These are phyloP conservation scores for Lagodon rhomboides DNA, from an alignment of 2,797 vertebrate species.

Conservation along the genomic window DNA sequence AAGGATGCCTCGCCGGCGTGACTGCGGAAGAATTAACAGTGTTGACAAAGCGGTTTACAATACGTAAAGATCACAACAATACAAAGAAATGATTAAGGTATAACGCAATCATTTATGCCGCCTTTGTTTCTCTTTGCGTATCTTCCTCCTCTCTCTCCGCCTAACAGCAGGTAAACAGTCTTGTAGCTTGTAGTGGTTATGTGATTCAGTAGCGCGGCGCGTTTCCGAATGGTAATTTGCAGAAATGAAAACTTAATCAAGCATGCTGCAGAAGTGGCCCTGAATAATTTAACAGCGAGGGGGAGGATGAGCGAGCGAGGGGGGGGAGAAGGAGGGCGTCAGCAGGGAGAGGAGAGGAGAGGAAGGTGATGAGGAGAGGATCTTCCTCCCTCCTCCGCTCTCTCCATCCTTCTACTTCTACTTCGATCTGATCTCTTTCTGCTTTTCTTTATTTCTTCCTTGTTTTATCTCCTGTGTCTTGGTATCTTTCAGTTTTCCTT, in stretches of 20 bases:
- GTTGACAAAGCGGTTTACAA: conserved; percentile 77
- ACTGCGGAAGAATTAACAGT: conserved; percentile 64
- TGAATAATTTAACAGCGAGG: conserved; percentile 90
- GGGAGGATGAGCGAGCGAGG: conserved; percentile 51
- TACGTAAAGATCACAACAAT: conserved; percentile 77
- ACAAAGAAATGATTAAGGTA: conserved; percentile 81
- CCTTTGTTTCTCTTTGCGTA: conserved; percentile 74
- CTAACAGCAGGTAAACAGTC: conserved; percentile 88
- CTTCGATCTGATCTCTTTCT: neutral
- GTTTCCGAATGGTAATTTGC: conserved; percentile 89
- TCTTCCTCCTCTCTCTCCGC: conserved; percentile 43
- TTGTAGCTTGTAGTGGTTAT: conserved; percentile 81
- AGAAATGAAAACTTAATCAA: conserved; percentile 97
- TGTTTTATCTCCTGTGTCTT: conserved; percentile 4
- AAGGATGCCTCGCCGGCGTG: conserved; percentile 26
- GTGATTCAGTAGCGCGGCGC: conserved; percentile 83
- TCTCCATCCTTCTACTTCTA: neutral
- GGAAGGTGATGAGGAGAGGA: conserved; percentile 33
- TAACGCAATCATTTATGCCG: conserved; percentile 75
- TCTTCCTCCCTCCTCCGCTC: conserved; percentile 6
- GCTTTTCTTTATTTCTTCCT: neutral
- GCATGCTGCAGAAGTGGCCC: conserved; percentile 87
- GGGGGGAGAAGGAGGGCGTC: conserved; percentile 37
- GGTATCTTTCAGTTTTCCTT: neutral
- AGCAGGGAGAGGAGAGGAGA: conserved; percentile 37